A percentile compares a stretch with the other conserved stretches of the same genome.
Conservation (phyloP, 2,113 vertebrate genomes). For the Cisticola juncidis region DNA sequence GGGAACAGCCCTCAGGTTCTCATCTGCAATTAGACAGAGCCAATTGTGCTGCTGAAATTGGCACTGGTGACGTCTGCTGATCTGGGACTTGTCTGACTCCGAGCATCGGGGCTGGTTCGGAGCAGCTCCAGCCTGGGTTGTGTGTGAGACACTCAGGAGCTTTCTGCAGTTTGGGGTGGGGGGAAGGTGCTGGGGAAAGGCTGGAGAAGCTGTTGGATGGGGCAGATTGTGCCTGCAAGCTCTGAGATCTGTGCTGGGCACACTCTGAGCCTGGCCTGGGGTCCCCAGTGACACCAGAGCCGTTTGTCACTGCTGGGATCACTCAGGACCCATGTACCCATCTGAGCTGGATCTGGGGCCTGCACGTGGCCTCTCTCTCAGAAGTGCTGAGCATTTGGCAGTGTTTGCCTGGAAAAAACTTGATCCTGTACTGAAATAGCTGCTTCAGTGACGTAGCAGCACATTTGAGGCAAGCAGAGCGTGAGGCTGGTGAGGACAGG, state of each 20-base stretch:
- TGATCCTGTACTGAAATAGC: slow-evolving; percentile 18
- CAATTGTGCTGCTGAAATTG: not conserved
- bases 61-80: not conserved
- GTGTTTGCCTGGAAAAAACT: not conserved
- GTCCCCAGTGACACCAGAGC: not conserved
- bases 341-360: not conserved
- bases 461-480: not conserved
- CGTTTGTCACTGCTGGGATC: not conserved
- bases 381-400: slow-evolving; percentile 13
- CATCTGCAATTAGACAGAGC: slow-evolving; percentile 19
- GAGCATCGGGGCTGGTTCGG: rapidly evolving
- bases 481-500: not conserved
- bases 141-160: not conserved
- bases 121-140: not conserved
- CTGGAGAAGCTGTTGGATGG: not conserved
- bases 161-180: not conserved
- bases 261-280: not conserved
- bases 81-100: not conserved
- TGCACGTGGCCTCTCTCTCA: not conserved
- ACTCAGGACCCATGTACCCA: rapidly evolving
- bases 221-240: not conserved
- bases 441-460: not conserved
- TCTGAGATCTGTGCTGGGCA: not conserved
- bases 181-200: not conserved
- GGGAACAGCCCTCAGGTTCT: not conserved